Conservation (phyloP, 2,888 invertebrate species). For the Sminthurides aquaticus region DNA sequence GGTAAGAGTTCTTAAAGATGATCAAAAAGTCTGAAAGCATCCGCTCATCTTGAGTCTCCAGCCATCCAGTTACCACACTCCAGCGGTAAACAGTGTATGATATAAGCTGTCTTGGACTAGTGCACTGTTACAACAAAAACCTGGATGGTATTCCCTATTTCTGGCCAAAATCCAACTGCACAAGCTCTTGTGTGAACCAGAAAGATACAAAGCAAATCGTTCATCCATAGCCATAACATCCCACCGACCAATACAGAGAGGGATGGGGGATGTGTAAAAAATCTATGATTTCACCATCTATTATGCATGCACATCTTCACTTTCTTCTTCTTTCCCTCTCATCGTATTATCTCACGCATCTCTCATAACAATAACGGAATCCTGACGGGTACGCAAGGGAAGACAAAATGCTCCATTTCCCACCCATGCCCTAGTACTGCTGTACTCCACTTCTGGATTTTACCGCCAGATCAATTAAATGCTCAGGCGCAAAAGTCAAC, state of each 20-base stretch:
- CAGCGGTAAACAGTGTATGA: too few relatives aligned
- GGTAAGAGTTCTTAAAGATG: background rate
- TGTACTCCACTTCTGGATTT: too few relatives aligned
- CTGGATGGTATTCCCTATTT: background rate
- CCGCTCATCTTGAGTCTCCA: too few relatives aligned
- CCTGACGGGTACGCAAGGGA: too few relatives aligned
- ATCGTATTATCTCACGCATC: constrained; percentile 4
- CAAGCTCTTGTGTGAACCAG: background rate
- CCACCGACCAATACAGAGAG: too few relatives aligned
- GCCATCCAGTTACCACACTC: too few relatives aligned
- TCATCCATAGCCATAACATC: too few relatives aligned
- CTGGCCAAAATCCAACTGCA: background rate
- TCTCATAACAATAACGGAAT: background rate
- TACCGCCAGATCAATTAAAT: background rate
- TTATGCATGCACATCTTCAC: constrained; percentile 2
- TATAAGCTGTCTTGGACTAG: background rate
- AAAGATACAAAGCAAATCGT: too few relatives aligned
- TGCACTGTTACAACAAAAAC: too few relatives aligned
- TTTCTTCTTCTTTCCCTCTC: background rate
- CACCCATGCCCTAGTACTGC: too few relatives aligned
- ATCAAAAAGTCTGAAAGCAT: background rate
- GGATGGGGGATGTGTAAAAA: background rate
- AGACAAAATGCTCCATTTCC: too few relatives aligned
- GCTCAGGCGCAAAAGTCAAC: background rate
- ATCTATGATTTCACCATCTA: background rate